Evolutionary conservation across 1,140 invertebrate species (phyloP).

Genomic region (Rhyzopertha dominica): DNA sequence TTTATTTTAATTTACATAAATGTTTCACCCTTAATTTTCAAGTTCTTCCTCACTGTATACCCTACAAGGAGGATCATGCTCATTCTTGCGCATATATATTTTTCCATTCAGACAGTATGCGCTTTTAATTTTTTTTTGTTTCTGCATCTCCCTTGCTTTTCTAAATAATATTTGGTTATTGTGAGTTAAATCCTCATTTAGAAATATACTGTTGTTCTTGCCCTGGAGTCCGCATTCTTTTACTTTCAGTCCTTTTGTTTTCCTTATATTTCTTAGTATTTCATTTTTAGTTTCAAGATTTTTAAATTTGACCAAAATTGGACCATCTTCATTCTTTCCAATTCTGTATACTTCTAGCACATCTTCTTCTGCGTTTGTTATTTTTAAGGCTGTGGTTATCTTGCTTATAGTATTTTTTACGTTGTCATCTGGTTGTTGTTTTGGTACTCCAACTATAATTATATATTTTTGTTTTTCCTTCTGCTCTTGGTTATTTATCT

Average conservation of each 20-base stretch:
- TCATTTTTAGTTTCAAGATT: constrained; percentile 5
- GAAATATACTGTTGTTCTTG: constrained; percentile 7
- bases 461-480: constrained; percentile 6
- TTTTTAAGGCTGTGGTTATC: no score
- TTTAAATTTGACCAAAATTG: constrained; percentile 4
- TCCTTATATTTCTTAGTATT: constrained; percentile 6
- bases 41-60: constrained; percentile 2
- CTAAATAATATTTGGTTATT: constrained; percentile 1
- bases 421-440: constrained; percentile 7
- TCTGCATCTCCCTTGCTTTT: constrained; percentile 6
- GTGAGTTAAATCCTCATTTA: constrained; percentile 9
- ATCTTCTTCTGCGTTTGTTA: no score
- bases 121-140: background rate
- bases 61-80: background rate
- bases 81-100: constrained; percentile 10
- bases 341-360: constrained; percentile 4
- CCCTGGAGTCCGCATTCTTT: constrained; percentile 6
- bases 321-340: background rate
- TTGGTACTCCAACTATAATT: constrained; percentile 6
- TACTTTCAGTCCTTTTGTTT: constrained; percentile 3
- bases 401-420: background rate
- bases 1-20: no score
- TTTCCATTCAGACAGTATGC: background rate
- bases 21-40: no score
- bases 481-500: constrained; percentile 2